Conservation (phyloP, 2,888 invertebrate genomes). For the Nomada ruficornis region DNA sequence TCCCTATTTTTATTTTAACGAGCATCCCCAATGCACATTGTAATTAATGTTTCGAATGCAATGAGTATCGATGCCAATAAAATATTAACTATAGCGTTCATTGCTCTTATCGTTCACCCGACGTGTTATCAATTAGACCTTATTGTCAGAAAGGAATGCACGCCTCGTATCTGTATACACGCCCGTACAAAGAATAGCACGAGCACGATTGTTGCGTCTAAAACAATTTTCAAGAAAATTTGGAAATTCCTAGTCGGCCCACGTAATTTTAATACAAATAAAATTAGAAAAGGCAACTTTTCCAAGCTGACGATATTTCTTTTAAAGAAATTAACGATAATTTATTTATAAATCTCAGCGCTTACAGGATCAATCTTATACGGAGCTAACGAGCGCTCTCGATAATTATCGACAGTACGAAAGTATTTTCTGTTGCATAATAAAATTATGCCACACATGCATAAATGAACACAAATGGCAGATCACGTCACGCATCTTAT, state of each 20-base stretch:
- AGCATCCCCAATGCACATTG: too few species aligned
- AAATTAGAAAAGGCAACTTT: too few species aligned
- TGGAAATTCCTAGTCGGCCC: too few species aligned
- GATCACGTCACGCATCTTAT: too few species aligned
- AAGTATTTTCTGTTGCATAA: background rate
- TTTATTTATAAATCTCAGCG: background rate
- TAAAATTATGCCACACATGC: background rate
- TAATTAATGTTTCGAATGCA: background rate
- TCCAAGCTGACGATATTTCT: background rate
- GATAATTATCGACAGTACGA: background rate
- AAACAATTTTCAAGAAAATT: background rate
- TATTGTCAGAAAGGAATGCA: background rate
- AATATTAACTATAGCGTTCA: background rate
- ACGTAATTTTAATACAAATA: too few species aligned
- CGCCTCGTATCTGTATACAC: background rate
- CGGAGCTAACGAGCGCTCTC: background rate
- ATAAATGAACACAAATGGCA: conserved; percentile 33
- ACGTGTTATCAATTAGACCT: background rate
- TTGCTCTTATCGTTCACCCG: conserved; percentile 25
- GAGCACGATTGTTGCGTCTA: background rate
- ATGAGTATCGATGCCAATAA: background rate
- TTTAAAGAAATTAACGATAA: background rate
- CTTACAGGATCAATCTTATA: background rate
- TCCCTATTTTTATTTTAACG: background rate
- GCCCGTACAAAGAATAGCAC: background rate